Evolutionary conservation across 2,797 vertebrate genomes (phyloP).

Genomic region (Spondyliosoma cantharus): DNA sequence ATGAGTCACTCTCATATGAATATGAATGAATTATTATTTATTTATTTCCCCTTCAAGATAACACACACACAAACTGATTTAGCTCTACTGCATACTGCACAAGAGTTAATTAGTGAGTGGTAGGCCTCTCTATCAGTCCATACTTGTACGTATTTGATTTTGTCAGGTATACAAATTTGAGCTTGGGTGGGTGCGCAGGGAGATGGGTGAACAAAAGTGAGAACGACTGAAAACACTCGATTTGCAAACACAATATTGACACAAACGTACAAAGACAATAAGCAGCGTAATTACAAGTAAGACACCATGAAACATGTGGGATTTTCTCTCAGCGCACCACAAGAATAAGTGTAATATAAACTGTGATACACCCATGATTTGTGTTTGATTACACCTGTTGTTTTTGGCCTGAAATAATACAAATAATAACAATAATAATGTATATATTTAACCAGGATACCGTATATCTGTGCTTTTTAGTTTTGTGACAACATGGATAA

Average conservation of each 20-base stretch:
- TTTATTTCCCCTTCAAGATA: background rate
- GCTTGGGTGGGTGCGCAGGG: background rate
- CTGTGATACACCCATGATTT: slow-evolving; percentile 3
- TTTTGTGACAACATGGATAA: background rate
- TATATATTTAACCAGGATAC: no score
- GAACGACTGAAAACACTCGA: slow-evolving; percentile 42
- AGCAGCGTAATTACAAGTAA: slow-evolving; percentile 24
- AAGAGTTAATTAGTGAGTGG: background rate
- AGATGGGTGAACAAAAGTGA: slow-evolving; percentile 18
- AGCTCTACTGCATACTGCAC: background rate
- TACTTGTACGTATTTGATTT: no score
- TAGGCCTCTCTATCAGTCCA: background rate
- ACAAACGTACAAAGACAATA: slow-evolving; percentile 40
- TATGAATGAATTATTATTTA: background rate
- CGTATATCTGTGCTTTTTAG: no score
- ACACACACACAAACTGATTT: background rate
- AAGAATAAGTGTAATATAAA: background rate
- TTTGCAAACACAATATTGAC: slow-evolving; percentile 36
- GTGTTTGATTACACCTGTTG: background rate
- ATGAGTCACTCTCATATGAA: background rate
- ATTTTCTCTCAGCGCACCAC: slow-evolving; percentile 60
- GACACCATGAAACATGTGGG: slow-evolving; percentile 51
- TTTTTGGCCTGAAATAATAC: background rate
- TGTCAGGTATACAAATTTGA: background rate
- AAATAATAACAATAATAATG: background rate